These are phyloP conservation scores for Styela plicata DNA, from an alignment of 23 tunicate species.

Conservation along the genomic window DNA sequence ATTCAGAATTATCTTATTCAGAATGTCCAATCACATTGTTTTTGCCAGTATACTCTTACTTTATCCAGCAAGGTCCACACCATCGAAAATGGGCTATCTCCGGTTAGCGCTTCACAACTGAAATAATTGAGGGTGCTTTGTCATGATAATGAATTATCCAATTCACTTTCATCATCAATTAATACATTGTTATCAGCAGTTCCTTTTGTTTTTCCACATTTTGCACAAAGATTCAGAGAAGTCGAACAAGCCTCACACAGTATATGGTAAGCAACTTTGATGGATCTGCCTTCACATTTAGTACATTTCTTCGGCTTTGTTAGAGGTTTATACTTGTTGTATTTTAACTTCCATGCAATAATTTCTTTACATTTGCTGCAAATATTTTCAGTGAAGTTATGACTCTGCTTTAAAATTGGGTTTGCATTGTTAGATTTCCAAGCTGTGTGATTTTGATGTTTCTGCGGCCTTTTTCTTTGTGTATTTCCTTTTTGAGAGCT, in stretches of 20 bases:
- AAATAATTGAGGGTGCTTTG: too few relatives aligned
- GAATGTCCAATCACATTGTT: too few relatives aligned
- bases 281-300: constrained; percentile 13
- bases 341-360: constrained; percentile 26
- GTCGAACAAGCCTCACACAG: constrained; percentile 3
- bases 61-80: too few relatives aligned
- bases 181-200: too few relatives aligned
- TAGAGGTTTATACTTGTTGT: constrained; percentile 33
- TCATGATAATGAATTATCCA: too few relatives aligned
- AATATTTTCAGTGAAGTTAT: background rate
- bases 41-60: too few relatives aligned
- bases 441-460: constrained; percentile 31
- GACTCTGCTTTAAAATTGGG: background rate
- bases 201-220: constrained; percentile 12
- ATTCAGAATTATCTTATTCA: too few relatives aligned
- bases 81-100: too few relatives aligned
- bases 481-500: constrained; percentile 25
- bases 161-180: too few relatives aligned
- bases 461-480: constrained; percentile 20
- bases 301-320: constrained; percentile 29
- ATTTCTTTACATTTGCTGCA: constrained; percentile 18
- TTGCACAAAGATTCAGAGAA: background rate
- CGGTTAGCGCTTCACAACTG: too few relatives aligned
- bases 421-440: constrained; percentile 25
- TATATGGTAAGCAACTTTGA: constrained; percentile 23